These are phyloP conservation scores for Microchrysa polita DNA, from an alignment of 2,888 invertebrate species.

Conservation along the genomic window DNA sequence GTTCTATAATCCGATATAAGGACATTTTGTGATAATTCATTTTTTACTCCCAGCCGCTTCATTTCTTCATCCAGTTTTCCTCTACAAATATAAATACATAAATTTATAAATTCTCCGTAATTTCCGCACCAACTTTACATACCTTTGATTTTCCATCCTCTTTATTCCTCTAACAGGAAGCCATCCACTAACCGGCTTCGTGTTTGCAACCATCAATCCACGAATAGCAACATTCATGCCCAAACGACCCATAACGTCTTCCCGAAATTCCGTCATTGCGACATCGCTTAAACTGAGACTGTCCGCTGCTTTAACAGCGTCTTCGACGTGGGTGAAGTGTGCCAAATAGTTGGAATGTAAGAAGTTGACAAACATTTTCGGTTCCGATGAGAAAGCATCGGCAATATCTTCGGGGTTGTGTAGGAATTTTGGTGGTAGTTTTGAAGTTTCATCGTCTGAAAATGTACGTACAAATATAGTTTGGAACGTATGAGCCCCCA, in stretches of 20 bases:
- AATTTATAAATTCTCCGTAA: neutral
- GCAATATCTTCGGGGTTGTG: slow-evolving; percentile 74
- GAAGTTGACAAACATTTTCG: slow-evolving; percentile 73
- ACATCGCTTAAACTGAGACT: slow-evolving; percentile 77
- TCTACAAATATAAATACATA: slow-evolving; percentile 35
- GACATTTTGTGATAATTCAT: slow-evolving; percentile 33
- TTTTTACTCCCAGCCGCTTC: slow-evolving; percentile 13
- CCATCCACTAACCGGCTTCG: slow-evolving; percentile 75
- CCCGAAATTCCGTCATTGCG: slow-evolving; percentile 74
- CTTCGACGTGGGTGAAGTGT: slow-evolving; percentile 75
- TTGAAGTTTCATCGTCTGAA: slow-evolving; percentile 59
- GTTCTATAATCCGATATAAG: slow-evolving; percentile 47
- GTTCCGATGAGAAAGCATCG: slow-evolving; percentile 74
- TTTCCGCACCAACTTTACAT: neutral
- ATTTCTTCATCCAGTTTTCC: slow-evolving; percentile 33
- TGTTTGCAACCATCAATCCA: slow-evolving; percentile 78
- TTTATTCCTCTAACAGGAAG: slow-evolving; percentile 72
- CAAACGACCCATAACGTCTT: slow-evolving; percentile 60
- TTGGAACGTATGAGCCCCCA: too few relatives aligned
- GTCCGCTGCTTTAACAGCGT: slow-evolving; percentile 70
- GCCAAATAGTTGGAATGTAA: slow-evolving; percentile 79
- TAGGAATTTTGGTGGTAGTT: slow-evolving; percentile 65
- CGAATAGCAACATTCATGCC: slow-evolving; percentile 73
- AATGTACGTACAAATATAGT: too few relatives aligned
- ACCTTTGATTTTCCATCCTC: slow-evolving; percentile 32